Evolutionary conservation across 2,888 invertebrate species (phyloP).

Genomic region (Corbicula japonica): DNA sequence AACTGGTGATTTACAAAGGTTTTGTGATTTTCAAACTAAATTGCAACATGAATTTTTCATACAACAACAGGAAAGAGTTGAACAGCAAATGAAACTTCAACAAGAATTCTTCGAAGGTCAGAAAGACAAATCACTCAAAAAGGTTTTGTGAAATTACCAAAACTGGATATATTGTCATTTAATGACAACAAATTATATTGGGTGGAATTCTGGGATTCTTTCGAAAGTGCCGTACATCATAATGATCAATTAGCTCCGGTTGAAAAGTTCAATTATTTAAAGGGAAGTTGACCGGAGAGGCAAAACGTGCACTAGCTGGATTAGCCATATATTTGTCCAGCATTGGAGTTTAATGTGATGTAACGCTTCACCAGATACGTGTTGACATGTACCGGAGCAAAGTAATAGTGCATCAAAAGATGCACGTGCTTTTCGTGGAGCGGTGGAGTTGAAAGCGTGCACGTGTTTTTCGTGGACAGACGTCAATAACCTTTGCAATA

Average conservation of each 20-base stretch:
- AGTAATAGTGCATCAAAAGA: too few relatives aligned
- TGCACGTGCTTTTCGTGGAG: too few relatives aligned
- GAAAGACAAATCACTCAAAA: neutral
- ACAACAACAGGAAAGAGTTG: conserved; percentile 12
- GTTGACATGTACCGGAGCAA: too few relatives aligned
- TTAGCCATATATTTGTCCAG: too few relatives aligned
- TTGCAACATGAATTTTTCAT: neutral
- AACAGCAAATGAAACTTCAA: too few relatives aligned
- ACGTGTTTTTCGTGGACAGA: too few relatives aligned
- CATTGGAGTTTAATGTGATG: too few relatives aligned
- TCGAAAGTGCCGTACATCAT: conserved; percentile 34
- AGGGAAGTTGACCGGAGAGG: too few relatives aligned
- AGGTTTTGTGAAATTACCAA: conserved; percentile 32
- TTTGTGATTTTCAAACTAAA: neutral
- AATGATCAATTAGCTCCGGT: conserved; percentile 23
- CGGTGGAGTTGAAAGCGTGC: too few relatives aligned
- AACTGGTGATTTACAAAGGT: neutral
- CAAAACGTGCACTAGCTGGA: too few relatives aligned
- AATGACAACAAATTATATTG: conserved; percentile 27
- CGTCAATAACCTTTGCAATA: too few relatives aligned
- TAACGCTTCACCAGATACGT: too few relatives aligned
- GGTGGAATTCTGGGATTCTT: conserved; percentile 40
- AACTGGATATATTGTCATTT: conserved; percentile 29
- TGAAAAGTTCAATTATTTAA: conserved; percentile 31
- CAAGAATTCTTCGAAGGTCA: conserved; percentile 7